Evolutionary conservation across 2,888 invertebrate species (phyloP), one percentile per base, ranked within the genome.

Genomic region (Thereva unica): DNA sequence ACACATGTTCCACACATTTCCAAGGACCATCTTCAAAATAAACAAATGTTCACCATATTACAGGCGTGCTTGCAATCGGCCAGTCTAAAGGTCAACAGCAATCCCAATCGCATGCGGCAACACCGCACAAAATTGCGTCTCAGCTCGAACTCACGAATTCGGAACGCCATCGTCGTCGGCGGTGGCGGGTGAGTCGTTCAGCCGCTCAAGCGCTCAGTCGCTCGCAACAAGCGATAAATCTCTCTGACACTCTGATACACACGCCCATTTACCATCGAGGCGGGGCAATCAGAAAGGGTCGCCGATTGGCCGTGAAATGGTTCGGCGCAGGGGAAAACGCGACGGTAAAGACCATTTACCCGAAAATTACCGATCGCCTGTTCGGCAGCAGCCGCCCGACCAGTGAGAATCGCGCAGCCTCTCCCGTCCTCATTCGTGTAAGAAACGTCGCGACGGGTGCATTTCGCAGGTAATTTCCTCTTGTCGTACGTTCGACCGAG

Each of bases 341-440:
- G 35, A 53, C 35, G 4, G 64, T 53, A 53, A 52, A 52, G 64
- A 64, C 53, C 64, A 42, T 41, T 8, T 9, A 44, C 41, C 10
- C 64, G 53, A 37, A 59, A 40, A 38, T 10, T 10, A 38, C 59
- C 59, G 59, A 59, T 49, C 47, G 45, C 47, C 37, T 37, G 56
- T 35, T 56, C 41, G 59, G 38, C 47, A 42, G 38, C 5, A 8
- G 59, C 35, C 8, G 9, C 12, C 47, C 47, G 49, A 42, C 59
- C 47, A 59, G n/a, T 38, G 9, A 59, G 59, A 10, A 38, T 12
- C 56, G 35, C 47, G 37, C 49, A 47, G 47, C 49, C 59, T 45
- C 23, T 23, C 23, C 23, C 23, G 23, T 23, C 42, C 23, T 64
- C 68, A 68, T 68, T 68, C 68, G 68, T 68, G 68, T 59, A 54